Percentiles rank a stretch among this genome's conserved stretches.
phyloP scores from a whole-genome alignment of 1,140 invertebrate species.

The Pissodes strobi region DNA sequence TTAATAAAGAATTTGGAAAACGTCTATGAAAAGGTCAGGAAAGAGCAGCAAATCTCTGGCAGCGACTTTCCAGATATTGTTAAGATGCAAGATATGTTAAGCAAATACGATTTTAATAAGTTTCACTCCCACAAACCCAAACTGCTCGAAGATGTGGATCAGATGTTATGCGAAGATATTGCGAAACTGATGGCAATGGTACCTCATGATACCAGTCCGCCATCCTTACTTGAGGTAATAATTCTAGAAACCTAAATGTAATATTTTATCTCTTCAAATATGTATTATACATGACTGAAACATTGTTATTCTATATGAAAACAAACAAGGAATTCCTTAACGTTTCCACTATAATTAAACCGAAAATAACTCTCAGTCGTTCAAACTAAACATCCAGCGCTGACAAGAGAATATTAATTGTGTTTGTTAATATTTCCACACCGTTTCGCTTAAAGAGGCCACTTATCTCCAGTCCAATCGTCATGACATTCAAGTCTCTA shows the following conservation, averaged over 20 bases:
- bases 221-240: conserved; percentile 46
- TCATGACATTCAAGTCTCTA: not conserved
- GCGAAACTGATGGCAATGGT: conserved; percentile 73
- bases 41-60: conserved; percentile 71
- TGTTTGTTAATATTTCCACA: conserved; percentile 29
- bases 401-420: conserved; percentile 26
- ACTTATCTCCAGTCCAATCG: conserved; percentile 4
- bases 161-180: conserved; percentile 78
- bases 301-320: not conserved
- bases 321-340: not conserved
- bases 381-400: conserved; percentile 8
- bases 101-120: conserved; percentile 77
- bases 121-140: conserved; percentile 72
- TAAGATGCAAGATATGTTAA: conserved; percentile 77
- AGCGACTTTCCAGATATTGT: conserved; percentile 79
- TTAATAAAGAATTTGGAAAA: conserved; percentile 77
- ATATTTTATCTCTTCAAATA: no score
- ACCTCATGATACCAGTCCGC: conserved; percentile 60
- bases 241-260: no score
- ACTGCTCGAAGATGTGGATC: conserved; percentile 73
- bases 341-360: conserved; percentile 2
- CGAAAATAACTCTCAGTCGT: not conserved
- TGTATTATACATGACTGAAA: no score
- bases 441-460: conserved; percentile 19
- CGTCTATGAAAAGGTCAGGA: conserved; percentile 73